phyloP scores from a whole-genome alignment of 1,140 invertebrate genomes.

The Adelges cooleyi region DNA sequence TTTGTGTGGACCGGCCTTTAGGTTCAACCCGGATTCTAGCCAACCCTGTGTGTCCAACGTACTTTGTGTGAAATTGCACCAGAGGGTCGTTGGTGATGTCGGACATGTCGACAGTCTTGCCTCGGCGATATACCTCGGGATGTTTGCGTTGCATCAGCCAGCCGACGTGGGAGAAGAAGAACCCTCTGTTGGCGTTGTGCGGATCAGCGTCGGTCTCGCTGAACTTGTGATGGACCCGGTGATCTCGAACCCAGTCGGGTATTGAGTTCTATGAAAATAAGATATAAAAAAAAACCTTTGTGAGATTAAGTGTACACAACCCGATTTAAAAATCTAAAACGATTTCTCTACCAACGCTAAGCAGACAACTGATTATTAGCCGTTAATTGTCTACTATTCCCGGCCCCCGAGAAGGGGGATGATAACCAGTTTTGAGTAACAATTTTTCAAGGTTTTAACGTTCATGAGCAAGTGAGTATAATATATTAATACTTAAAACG shows the following conservation, averaged over 20 bases:
- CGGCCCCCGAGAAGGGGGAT: no score
- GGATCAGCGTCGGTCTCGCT: conserved; percentile 83
- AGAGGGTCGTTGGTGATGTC: conserved; percentile 67
- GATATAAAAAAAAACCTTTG: no score
- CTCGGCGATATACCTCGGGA: conserved; percentile 62
- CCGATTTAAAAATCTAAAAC: no score
- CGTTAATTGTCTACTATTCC: no score
- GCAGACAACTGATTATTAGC: no score
- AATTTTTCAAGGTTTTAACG: no score
- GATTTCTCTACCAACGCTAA: no score
- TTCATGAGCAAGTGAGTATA: no score
- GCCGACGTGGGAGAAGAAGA: conserved; percentile 84
- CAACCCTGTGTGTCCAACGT: conserved; percentile 20
- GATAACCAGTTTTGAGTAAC: no score
- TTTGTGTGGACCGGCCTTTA: no score
- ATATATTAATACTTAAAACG: no score
- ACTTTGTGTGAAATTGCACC: conserved; percentile 59
- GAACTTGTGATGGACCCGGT: conserved; percentile 81
- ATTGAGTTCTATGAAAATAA: conserved; percentile 44
- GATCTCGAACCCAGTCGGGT: conserved; percentile 62
- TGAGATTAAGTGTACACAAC: no score
- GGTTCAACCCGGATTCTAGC: not conserved
- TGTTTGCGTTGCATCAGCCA: conserved; percentile 81
- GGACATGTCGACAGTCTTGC: conserved; percentile 59
- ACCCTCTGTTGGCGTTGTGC: conserved; percentile 75